Evolutionary conservation across 1,140 invertebrate genomes (phyloP).

Genomic region (Danaus melanippus): DNA sequence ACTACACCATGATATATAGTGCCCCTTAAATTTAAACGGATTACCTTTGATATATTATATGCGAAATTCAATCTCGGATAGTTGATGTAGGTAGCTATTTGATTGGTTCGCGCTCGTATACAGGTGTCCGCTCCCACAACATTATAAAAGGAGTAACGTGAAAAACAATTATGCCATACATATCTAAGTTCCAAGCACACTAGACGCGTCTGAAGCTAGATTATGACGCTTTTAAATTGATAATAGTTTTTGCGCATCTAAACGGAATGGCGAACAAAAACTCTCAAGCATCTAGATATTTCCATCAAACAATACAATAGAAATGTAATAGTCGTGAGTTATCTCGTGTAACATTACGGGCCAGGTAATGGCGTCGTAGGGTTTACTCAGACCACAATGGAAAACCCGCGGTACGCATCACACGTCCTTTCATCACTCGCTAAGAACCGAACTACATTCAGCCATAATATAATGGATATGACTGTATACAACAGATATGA

Average conservation of each 20-base stretch:
- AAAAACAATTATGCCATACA: too few species aligned
- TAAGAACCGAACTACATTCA: conserved; percentile 48
- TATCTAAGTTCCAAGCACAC: too few species aligned
- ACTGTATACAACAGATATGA: too few species aligned
- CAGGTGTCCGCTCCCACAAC: too few species aligned
- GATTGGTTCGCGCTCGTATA: conserved; percentile 43
- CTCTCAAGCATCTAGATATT: too few species aligned
- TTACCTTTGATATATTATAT: conserved; percentile 70
- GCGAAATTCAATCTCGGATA: conserved; percentile 64
- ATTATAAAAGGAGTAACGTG: too few species aligned
- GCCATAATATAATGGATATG: too few species aligned
- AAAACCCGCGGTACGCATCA: conserved; percentile 41
- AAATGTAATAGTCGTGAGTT: not conserved
- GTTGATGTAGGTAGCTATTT: conserved; percentile 48
- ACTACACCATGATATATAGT: conserved; percentile 64
- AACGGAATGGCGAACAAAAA: too few species aligned
- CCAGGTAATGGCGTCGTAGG: conserved; percentile 30
- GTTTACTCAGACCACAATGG: conserved; percentile 47
- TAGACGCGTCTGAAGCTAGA: too few species aligned
- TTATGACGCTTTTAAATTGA: too few species aligned
- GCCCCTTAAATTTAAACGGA: conserved; percentile 69
- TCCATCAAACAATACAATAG: too few species aligned
- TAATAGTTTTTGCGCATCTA: too few species aligned
- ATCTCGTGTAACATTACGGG: conserved; percentile 17
- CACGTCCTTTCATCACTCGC: conserved; percentile 62